These are phyloP conservation scores for Paratrypauchen microcephalus DNA, from an alignment of 2,797 vertebrate species.

Conservation along the genomic window DNA sequence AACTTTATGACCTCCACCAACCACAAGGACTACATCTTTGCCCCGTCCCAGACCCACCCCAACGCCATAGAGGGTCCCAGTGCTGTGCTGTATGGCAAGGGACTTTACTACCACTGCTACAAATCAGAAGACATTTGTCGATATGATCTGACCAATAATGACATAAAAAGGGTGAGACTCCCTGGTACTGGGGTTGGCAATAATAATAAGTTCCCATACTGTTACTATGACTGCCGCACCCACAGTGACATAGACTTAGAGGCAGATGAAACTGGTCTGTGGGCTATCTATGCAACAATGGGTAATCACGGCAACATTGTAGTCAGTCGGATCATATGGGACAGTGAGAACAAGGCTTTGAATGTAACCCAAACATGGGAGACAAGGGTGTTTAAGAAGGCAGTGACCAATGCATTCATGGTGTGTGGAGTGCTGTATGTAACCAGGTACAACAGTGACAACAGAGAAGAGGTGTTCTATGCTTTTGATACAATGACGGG, in stretches of 20 bases:
- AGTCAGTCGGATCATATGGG: conserved; percentile 63
- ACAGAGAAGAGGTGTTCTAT: conserved; percentile 74
- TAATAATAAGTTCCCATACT: conserved; percentile 76
- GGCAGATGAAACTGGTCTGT: conserved; percentile 68
- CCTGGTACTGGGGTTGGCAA: conserved; percentile 54
- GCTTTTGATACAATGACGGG: conserved; percentile 73
- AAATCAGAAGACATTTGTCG: conserved; percentile 64
- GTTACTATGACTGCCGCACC: conserved; percentile 70
- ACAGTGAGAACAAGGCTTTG: conserved; percentile 24
- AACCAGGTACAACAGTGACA: conserved; percentile 60
- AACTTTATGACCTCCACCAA: conserved; percentile 66
- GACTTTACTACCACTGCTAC: conserved; percentile 73
- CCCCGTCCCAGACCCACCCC: conserved; percentile 30
- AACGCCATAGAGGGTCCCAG: conserved; percentile 70
- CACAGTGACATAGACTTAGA: conserved; percentile 73
- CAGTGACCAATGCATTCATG: conserved; percentile 72
- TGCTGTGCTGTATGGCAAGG: conserved; percentile 60
- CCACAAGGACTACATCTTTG: conserved; percentile 50
- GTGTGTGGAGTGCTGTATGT: conserved; percentile 75
- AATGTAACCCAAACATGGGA: conserved; percentile 74
- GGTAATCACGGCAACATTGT: conserved; percentile 75
- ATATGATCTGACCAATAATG: conserved; percentile 59
- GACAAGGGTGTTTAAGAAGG: conserved; percentile 74
- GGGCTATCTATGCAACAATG: conserved; percentile 71
- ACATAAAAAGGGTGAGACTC: conserved; percentile 47